Evolutionary conservation across 2,888 invertebrate species (phyloP), one percentile per base, ranked within the genome.

Genomic region (Pollenia amentaria): DNA sequence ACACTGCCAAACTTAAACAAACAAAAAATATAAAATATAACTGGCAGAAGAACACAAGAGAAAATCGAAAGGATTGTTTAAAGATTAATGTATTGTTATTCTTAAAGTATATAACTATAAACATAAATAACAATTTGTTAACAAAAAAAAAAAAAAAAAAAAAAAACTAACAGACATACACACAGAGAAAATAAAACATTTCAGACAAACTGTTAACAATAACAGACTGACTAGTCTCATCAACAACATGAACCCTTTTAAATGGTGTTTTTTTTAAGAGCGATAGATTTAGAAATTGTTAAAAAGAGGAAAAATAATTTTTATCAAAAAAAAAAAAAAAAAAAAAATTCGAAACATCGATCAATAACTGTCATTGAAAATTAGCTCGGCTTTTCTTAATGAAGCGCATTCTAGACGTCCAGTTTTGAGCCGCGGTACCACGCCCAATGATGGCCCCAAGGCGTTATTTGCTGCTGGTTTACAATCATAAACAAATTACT

Each of bases 111-210:
- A 70, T 38, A 46, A 44, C 10, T 21, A 18, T 75, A 29, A 80
- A 76, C 69, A 76, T 70, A 72, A 85, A 85, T 67, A 67, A 80
- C 72, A 72, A 81, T 85, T 85, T 81, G 80, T 77, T 57, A 72
- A 81, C 57, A 65, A 80, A 72, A 4, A 55, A 44, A 29, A 48
- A 51, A 53, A 38, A 29, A 65, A 53, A 21, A 18, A 7, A 2
- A 48, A 73, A 69, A 70, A 38, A 55, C 40, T 11, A 16, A 16
- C 4, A n/a, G 18, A 57, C 57, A 67, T 55, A 12, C 6, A 29
- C 29, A 29, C 29, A 29, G 4, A 29, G 29, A 12, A 14, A 48
- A 40, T 51, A 76, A 48, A 62, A 2, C 44, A 75, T 62, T 21
- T 40, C 11, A 48, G n/a, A 48, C 21, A 16, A 55, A 14, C 55